Evolutionary conservation across 2,113 vertebrate genomes (phyloP), one percentile per base, ranked within the genome.

Genomic region (Psephotus haematonotus): DNA sequence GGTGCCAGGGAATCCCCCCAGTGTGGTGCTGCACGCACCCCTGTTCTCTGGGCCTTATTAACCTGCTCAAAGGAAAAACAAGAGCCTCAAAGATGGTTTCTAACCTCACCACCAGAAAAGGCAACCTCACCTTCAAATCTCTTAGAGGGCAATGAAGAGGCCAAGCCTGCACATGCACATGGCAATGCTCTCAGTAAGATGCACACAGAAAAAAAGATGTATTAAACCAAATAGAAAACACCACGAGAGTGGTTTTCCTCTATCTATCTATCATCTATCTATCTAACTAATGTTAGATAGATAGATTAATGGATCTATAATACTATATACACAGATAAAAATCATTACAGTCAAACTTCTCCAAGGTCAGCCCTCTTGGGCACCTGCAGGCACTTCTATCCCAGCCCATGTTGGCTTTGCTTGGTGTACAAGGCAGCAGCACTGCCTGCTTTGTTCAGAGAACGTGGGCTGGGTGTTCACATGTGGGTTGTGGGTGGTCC

Each of bases 261-360:
- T n/a, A 31, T 31, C 53, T 55, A 44, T 44, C 43, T 43, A 43
- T 43, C 43, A 55, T 29, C 20, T 53, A 12, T 41, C 35, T 39
- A 19, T 24, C 46, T 23, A 3, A 14, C 11, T 12, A 52, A 28
- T 6, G 17, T 55, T 78, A 55, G 9, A 7, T 62, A 83, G n/a
- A 23, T 1, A 49, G 35, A 77, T 43, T 29, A 55, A 62, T 20
- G 7, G 10, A 27, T 57, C 3, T 55, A 17, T 23, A 52, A 20
- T 29, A 41, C 28, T 41, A 47, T 16, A 65, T 3, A 39, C 23
- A 27, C 19, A 55, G 17, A 35, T 39, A 28, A 35, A 77, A 78
- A 72, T 5, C 31, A 68, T 69, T 35, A 69, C 0, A 0, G 49
- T 18, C 1, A 1, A 57, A 57, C 0, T 35, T 63, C 24, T 39